These are phyloP conservation scores for Botrylloides violaceus DNA, from an alignment of 23 tunicate species.

Conservation along the genomic window DNA sequence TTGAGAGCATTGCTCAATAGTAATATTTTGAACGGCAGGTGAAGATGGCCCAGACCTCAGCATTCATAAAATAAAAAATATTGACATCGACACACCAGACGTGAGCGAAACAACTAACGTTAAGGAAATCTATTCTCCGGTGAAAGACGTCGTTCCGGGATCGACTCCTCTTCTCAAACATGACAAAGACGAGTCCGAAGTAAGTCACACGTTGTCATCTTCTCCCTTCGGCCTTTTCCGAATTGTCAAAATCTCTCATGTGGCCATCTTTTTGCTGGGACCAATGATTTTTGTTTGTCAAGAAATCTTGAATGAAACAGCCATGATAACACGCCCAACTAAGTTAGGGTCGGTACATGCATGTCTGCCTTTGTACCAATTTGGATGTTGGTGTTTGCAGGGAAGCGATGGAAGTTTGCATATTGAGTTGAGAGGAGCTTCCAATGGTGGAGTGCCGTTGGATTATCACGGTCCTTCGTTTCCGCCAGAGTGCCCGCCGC, in stretches of 20 bases:
- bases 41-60: slow-evolving; percentile 14
- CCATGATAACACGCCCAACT: too few species aligned
- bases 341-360: too few species aligned
- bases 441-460: background rate
- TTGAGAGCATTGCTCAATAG: background rate
- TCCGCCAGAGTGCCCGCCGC: slow-evolving; percentile 10
- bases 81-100: slow-evolving; percentile 22
- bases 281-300: too few species aligned
- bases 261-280: too few species aligned
- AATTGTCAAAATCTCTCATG: too few species aligned
- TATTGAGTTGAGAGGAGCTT: slow-evolving; percentile 9
- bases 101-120: slow-evolving; percentile 2
- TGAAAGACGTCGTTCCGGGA: background rate
- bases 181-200: slow-evolving; percentile 17
- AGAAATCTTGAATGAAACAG: too few species aligned
- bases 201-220: too few species aligned
- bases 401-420: slow-evolving; percentile 13
- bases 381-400: background rate
- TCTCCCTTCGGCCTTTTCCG: too few species aligned
- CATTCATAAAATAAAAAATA: background rate
- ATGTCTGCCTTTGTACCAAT: background rate
- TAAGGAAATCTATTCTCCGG: background rate
- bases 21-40: too few species aligned
- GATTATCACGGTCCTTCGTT: slow-evolving; percentile 15
- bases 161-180: background rate